Evolutionary conservation across 2,113 vertebrate species (phyloP), one percentile per base, ranked within the genome.

Genomic region (Oxyruncus cristatus): DNA sequence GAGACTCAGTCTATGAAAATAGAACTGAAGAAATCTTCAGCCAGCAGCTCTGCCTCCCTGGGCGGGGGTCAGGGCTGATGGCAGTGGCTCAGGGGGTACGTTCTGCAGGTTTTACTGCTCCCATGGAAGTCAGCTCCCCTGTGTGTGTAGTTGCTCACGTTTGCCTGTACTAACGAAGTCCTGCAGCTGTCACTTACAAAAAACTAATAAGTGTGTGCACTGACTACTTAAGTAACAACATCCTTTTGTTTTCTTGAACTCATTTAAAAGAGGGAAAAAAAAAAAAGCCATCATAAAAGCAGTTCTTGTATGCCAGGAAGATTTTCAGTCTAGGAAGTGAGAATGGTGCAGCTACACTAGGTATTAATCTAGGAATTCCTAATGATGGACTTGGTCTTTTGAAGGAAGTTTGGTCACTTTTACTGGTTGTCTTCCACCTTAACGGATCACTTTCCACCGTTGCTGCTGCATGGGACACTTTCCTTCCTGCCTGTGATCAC

Each of bases 1-100:
- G 99, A 99, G 97, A 98, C 98, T 98, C 99, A 99, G 94, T 98
- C 98, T 79, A 98, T 99, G 99, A 99, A 98, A 98, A 99, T 99
- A 97, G 99, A 99, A 98, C 98, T 99, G 98, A 99, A 98, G 98
- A 99, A 99, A 97, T 98, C 98, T 84, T 96, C 98, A 56, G 97
- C 98, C 97, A 98, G 98, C 98, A 97, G 98, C 98, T 97, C 98
- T 68, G 73, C 98, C 96, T 97, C 98, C 96, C 95, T 97, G 44
- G 97, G 97, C 27, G 98, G 98, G 94, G 98, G 98, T 77, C 99
- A 99, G 98, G 98, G 98, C 98, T 99, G 98, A 99, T 98, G 97
- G 95, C 78, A 4, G 63, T 97, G 95, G 97, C 97, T 96, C 79
- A 97, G 98, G 98, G 98, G 98, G 98, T 98, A 98, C 93, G 98